Evolutionary conservation across 2,888 invertebrate species (phyloP), one percentile per base, ranked within the genome.

Genomic region (Morpho deidamia): DNA sequence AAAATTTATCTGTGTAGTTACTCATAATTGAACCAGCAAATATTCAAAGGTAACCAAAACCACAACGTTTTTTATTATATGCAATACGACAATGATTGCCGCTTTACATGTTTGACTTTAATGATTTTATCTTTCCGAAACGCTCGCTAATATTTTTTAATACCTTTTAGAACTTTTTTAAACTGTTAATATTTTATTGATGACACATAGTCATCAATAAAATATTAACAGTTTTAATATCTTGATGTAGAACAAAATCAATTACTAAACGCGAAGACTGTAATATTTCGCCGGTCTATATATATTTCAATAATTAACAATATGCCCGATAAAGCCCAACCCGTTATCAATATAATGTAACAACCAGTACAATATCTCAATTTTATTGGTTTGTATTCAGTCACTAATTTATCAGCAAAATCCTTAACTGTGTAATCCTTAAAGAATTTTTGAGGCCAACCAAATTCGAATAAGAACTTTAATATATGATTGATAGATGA

Each of bases 281-380:
- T n/a, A 32, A 11, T 53, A 8, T 14, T 41, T 43, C 46, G 59
- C 61, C 59, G 70, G n/a, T 59, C 60, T 33, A 66, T 64, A 61
- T 66, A 63, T 7, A 76, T 52, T 72, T 85, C 85, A 41, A 72
- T 38, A n/a, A 73, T 32, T 60, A 82, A 81, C 32, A 71, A 56
- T 14, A 77, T 4, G 8, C 59, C 40, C 0, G 84, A 81, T 11
- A 71, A 11, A 23, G 69, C 44, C 81, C 81, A 84, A 1, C 86
- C 85, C 8, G 64, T 39, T 5, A 79, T 38, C n/a, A 86, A 59
- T 35, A 84, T 61, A 12, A 65, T 58, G 49, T 82, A 86, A 48
- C 83, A 85, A 7, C 83, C 83, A 33, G 78, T 71, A 51, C 72
- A 83, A 64, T 85, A 75, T n/a, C 64, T 64, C 12, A 76, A 42